These are phyloP conservation scores for Dryocosmus kuriphilus DNA, from an alignment of 2,888 invertebrate species.

Conservation along the genomic window DNA sequence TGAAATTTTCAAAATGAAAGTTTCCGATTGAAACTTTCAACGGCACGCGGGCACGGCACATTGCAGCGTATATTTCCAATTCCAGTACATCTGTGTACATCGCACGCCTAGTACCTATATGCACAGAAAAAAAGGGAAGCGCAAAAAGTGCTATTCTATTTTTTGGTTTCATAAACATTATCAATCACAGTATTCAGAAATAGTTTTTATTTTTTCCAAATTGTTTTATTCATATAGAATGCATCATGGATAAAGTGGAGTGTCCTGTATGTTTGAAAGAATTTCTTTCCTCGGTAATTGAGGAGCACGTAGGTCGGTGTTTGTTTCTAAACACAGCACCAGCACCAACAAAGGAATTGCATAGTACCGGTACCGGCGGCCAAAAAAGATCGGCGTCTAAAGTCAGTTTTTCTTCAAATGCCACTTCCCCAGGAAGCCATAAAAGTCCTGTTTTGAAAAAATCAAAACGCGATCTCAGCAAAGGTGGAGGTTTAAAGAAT, in stretches of 20 bases:
- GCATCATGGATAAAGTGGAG: conserved; percentile 42
- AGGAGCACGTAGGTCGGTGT: conserved; percentile 85
- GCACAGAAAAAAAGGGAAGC: too few relatives aligned
- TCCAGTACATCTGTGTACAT: too few relatives aligned
- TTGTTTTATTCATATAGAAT: neutral
- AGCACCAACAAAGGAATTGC: conserved; percentile 45
- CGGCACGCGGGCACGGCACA: too few relatives aligned
- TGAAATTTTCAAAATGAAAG: too few relatives aligned
- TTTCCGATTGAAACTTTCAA: too few relatives aligned
- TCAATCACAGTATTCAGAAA: too few relatives aligned
- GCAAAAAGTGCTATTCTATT: too few relatives aligned
- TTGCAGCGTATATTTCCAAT: too few relatives aligned
- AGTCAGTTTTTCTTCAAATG: neutral
- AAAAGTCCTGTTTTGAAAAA: conserved; percentile 53
- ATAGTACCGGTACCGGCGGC: neutral
- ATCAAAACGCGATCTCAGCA: conserved; percentile 34
- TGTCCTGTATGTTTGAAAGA: conserved; percentile 84
- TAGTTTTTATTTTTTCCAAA: too few relatives aligned
- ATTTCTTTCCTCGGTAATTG: conserved; percentile 80
- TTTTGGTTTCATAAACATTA: too few relatives aligned
- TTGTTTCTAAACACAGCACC: conserved; percentile 82
- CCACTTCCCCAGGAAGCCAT: neutral
- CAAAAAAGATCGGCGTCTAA: conserved; percentile 44
- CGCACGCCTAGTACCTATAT: too few relatives aligned
- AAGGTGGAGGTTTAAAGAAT: conserved; percentile 41